Conservation (phyloP, 2,888 invertebrate genomes). For the Lasioglossum villosulum region DNA sequence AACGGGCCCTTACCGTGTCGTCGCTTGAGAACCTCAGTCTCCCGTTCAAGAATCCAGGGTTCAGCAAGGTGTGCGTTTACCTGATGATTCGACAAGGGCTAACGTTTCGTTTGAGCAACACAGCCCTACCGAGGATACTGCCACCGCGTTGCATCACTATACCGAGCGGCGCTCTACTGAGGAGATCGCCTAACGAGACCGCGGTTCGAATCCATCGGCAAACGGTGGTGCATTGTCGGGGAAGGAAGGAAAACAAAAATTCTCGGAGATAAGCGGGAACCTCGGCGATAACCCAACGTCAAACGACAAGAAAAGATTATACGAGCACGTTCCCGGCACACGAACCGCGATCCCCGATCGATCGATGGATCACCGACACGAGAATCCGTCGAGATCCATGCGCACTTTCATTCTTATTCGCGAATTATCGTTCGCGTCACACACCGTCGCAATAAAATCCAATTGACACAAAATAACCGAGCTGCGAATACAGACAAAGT, state of each 20-base stretch:
- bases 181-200: slow-evolving; percentile 4
- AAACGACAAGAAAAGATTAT: slow-evolving; percentile 24
- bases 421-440: not conserved
- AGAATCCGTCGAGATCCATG: not conserved
- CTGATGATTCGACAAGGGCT: slow-evolving; percentile 76
- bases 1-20: not conserved
- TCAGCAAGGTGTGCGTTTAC: slow-evolving; percentile 59
- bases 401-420: not conserved
- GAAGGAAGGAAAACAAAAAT: slow-evolving; percentile 62
- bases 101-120: slow-evolving; percentile 74
- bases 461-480: not conserved
- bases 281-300: slow-evolving; percentile 71
- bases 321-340: slow-evolving; percentile 15
- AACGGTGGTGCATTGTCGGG: slow-evolving; percentile 60
- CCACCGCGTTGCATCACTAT: slow-evolving; percentile 80
- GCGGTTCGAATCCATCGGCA: slow-evolving; percentile 29
- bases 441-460: not conserved
- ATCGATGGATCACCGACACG: not conserved
- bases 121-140: slow-evolving; percentile 75
- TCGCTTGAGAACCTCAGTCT: not conserved
- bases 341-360: slow-evolving; percentile 26
- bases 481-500: not conserved
- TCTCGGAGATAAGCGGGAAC: slow-evolving; percentile 70
- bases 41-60: no score
- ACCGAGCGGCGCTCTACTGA: slow-evolving; percentile 62